Percentiles rank a stretch among this genome's conserved stretches.
Evolutionary conservation across 2,113 vertebrate species (phyloP).

Genomic region (Sminthopsis crassicaudata): DNA sequence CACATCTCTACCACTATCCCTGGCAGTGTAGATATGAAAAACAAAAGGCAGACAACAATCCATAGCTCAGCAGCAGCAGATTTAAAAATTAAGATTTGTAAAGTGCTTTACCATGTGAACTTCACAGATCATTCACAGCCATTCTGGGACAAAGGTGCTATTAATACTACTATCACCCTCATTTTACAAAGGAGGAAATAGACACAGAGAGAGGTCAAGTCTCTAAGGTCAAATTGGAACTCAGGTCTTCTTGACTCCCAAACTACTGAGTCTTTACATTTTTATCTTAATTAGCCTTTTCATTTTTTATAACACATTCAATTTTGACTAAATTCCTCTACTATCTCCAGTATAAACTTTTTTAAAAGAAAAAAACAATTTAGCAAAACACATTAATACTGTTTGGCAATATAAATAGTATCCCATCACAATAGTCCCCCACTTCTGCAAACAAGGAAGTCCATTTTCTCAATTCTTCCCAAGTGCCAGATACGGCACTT

Average conservation of each 20-base stretch:
- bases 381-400: not conserved
- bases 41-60: not conserved
- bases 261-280: not conserved
- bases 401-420: not conserved
- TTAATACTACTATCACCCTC: not conserved
- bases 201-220: not conserved
- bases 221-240: not conserved
- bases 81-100: not conserved
- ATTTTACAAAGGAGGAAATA: not conserved
- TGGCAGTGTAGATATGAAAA: not conserved
- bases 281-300: not conserved
- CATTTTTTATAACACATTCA: not conserved
- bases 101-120: not conserved
- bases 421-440: not conserved
- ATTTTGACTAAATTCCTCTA: not conserved
- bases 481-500: not conserved
- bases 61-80: not conserved
- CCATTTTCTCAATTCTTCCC: not conserved
- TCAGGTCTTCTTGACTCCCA: not conserved
- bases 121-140: not conserved
- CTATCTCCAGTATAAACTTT: not conserved
- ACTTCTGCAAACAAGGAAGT: not conserved
- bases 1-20: not conserved
- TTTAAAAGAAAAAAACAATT: not conserved
- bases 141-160: not conserved